These are phyloP conservation scores for Pristionchus japonicus DNA, from an alignment of 2,888 invertebrate genomes.

Conservation along the genomic window DNA sequence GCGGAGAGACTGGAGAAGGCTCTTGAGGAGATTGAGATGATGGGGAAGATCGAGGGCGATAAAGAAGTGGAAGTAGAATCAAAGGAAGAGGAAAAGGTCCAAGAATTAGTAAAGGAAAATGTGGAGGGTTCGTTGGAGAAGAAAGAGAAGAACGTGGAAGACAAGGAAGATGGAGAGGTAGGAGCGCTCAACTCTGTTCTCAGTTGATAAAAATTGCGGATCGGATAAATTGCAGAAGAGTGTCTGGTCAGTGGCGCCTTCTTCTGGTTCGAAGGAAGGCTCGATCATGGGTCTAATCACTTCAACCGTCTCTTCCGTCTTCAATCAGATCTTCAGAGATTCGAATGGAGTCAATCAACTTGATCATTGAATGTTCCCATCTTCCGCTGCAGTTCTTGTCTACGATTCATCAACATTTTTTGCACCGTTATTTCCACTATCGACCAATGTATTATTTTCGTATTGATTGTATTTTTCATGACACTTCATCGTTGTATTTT, in stretches of 20 bases:
- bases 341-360: not conserved
- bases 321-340: not conserved
- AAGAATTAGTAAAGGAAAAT: not conserved
- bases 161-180: not conserved
- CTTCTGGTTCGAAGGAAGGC: not conserved
- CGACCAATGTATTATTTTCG: too few species aligned
- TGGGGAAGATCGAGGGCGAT: not conserved
- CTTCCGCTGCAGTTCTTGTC: not conserved
- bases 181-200: not conserved
- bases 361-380: not conserved
- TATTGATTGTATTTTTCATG: not conserved
- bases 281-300: not conserved
- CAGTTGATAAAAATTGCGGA: too few species aligned
- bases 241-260: not conserved
- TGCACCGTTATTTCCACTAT: too few species aligned
- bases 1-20: not conserved
- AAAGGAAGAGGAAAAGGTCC: not conserved
- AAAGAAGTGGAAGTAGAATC: not conserved
- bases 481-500: not conserved
- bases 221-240: not conserved
- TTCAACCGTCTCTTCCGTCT: not conserved
- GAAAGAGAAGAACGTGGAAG: not conserved
- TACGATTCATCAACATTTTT: not conserved
- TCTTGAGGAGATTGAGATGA: not conserved
- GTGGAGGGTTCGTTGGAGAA: not conserved